phyloP scores from a whole-genome alignment of 2,113 vertebrate species.

The Corvus moneduloides region DNA sequence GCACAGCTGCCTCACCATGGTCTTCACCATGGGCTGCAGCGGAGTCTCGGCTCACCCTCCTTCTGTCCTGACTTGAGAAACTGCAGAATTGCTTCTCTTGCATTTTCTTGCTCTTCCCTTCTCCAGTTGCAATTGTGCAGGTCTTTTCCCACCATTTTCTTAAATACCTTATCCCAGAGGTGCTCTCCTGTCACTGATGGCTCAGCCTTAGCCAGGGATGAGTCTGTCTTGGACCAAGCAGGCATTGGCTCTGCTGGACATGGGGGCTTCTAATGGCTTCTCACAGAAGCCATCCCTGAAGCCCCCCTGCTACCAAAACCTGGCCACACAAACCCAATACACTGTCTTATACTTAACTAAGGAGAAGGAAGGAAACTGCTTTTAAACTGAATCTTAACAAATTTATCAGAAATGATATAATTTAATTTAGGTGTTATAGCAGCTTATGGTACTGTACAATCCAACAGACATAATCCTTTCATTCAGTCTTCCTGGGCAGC shows the following conservation, averaged over 20 bases:
- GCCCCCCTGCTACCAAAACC: not conserved
- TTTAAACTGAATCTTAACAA: not conserved
- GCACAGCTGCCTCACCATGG: not conserved
- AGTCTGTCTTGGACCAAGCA: not conserved
- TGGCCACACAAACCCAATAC: not conserved
- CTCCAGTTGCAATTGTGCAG: not conserved
- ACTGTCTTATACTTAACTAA: not conserved
- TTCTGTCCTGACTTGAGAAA: not conserved
- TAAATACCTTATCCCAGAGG: not conserved
- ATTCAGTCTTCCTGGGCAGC: not conserved
- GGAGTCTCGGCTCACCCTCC: not conserved
- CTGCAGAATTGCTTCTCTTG: not conserved
- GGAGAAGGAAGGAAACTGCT: not conserved
- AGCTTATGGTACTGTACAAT: accelerated
- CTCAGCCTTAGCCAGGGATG: not conserved
- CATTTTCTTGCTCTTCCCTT: not conserved
- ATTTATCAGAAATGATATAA: not conserved
- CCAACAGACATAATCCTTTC: not conserved
- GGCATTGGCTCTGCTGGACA: not conserved
- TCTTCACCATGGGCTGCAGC: not conserved
- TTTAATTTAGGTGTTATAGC: not conserved
- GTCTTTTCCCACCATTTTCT: accelerated
- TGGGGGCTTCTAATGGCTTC: not conserved
- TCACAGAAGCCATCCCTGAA: not conserved
- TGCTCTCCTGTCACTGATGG: too few relatives aligned